Evolutionary conservation across 2,797 vertebrate species (phyloP), one percentile per base, ranked within the genome.

Genomic region (Emys orbicularis): DNA sequence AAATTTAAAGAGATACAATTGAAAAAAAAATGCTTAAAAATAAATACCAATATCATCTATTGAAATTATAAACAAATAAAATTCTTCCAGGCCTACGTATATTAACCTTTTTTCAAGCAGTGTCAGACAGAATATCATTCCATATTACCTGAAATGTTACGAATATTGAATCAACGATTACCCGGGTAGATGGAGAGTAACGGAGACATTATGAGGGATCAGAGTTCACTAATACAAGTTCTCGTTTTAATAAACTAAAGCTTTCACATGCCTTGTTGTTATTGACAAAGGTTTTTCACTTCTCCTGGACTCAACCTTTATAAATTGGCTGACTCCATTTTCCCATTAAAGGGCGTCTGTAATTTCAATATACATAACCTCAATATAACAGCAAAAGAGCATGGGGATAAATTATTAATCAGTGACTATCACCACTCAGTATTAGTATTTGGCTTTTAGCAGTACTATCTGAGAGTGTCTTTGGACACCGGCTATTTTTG

Each of bases 111-210:
- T 50, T 95, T 85, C 1, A 94, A 92, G 94, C 3, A 8, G 94
- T 96, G 87, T 88, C 61, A 92, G 83, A 85, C 92, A 95, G 90
- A 87, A 94, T 96, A 95, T 96, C 93, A 88, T 81, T 95, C 91
- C 88, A 57, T 83, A 81, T 97, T 97, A 95, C 72, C 83, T 95
- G 96, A 95, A 77, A 96, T 96, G 90, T 95, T 97, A 95, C 88
- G 89, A 94, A 91, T 97, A 95, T 94, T 96, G 0, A 97, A 95
- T 95, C 90, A 89, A 12, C 89, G 92, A 95, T 92, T 94, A 88
- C 94, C 88, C 77, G 90, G 79, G 72, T 49, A 96, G 96, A 91
- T 90, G 88, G 91, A 93, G 81, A 80, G 84, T 84, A 87, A 90
- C 81, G 83, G 93, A 96, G 84, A 61, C 94, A 84, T 94, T 95